A percentile compares a stretch with the other conserved stretches of the same genome.
Conservation (phyloP, 2,797 vertebrate genomes). For the Lutjanus campechanus region DNA sequence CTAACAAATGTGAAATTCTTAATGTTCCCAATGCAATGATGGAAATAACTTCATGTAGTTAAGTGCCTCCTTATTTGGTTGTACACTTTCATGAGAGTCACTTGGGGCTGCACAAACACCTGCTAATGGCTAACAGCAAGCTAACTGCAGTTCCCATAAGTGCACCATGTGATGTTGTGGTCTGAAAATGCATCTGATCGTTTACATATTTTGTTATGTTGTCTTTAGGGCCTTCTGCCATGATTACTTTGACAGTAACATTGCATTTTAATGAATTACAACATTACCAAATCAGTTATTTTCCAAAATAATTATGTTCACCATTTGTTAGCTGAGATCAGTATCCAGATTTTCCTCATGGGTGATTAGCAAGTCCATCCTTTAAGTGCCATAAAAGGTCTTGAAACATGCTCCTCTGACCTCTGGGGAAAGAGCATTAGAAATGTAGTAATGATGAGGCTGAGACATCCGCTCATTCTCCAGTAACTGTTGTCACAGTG, state of each 20-base stretch:
- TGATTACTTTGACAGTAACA: constrained; percentile 2
- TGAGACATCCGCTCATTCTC: constrained; percentile 35
- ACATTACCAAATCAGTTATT: constrained; percentile 9
- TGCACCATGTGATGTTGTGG: constrained; percentile 51
- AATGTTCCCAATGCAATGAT: constrained; percentile 50
- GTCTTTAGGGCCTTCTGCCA: neutral
- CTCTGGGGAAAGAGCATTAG: constrained; percentile 56
- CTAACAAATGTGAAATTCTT: constrained; percentile 53
- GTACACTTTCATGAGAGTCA: constrained; percentile 50
- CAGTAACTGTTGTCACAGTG: constrained; percentile 28
- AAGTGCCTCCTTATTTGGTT: constrained; percentile 71
- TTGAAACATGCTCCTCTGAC: constrained; percentile 40
- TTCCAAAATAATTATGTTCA: neutral
- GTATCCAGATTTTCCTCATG: constrained; percentile 50
- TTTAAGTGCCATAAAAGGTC: constrained; percentile 69
- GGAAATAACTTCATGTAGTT: constrained; percentile 67
- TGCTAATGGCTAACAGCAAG: constrained; percentile 61
- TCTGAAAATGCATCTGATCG: constrained; percentile 37
- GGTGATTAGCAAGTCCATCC: constrained; percentile 43
- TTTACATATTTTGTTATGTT: constrained; percentile 19
- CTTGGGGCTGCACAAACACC: constrained; percentile 63
- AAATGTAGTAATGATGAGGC: constrained; percentile 44
- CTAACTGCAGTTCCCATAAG: constrained; percentile 56
- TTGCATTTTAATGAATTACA: neutral
- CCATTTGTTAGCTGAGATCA: constrained; percentile 28